Base-by-base conservation (phyloP, 2,888 invertebrate species). In the Ferrisia virgata region DNA sequence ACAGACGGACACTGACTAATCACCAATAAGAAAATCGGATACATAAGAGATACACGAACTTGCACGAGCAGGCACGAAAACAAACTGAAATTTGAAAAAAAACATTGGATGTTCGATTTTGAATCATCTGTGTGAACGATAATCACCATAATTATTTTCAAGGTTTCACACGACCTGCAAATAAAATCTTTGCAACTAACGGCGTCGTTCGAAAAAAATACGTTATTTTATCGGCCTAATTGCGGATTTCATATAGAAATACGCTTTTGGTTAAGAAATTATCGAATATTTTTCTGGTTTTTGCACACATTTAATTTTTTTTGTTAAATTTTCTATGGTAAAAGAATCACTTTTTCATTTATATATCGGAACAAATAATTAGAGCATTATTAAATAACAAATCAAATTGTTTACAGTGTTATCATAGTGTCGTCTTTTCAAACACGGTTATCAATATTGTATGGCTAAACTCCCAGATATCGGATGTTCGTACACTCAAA, bases 401-500 rank as follows among this genome's bases (percentile, higher is more conserved):
- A 64, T 11, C 2, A 2, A 1, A 25, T 13, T 25, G 28, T 64
- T 64, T 64, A 4, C 28, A 28, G 58, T 28, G 58, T 64, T 64
- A 64, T 64, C 58, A 64, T 13, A 28, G 58, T 25, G 13, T 64
- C 25, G 9, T 11, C 4, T 25, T 11, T 28, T 64, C 15, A 6
- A 2, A 18, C n/a, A 0, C 47, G 3, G 18, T 72, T 28, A 72
- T 36, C 72, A 33, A 5, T 72, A 18, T 72, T 72, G 72, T 33
- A 72, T 72, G 72, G 72, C 72, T 72, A 72, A 72, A 72, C n/a
- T 72, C 4, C 4, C 72, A 8, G 72, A 72, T 28, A 72, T n/a
- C 1, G 33, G 33, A 25, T 33, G 1, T n/a, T 72, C 40, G 8
- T 79, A 79, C n/a, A 79, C 79, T 25, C 47, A 43, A 43, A 72